Evolutionary conservation across 2,113 vertebrate species (phyloP), one percentile per base, ranked within the genome.

Genomic region (Alosa alosa): DNA sequence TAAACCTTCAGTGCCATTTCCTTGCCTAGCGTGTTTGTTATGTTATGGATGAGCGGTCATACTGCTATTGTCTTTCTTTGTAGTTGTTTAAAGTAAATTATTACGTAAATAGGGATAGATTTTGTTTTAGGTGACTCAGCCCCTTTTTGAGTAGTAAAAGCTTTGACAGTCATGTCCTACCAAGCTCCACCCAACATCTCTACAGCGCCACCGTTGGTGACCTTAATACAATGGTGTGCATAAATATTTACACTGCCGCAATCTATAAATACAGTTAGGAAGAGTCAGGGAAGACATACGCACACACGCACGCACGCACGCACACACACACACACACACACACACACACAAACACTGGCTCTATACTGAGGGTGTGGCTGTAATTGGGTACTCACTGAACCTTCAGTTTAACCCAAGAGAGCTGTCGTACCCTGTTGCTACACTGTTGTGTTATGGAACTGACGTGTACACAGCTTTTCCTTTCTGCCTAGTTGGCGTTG

Each of bases 361-460:
- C 36, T 11, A 17, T 60, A 41, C 49, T 85, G 49, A 55, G 81
- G 41, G 46, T 86, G 85, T 75, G 18, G 44, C 57, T 86, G 44
- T 6, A 82, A 57, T 46, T 31, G 39, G 44, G 82, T 85, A 50
- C 44, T 44, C 39, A 11, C 75, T 13, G 44, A n/a, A 50, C 18
- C 18, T 20, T 17, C 52, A 55, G 52, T 55, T 50, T 2, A 55
- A 18, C 52, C 52, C 52, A 55, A 4, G 52, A 15, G 52, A 20
- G 52, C 52, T 55, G 52, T 20, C 18, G 52, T 20, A 17, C 52
- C 52, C 52, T 55, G 52, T 18, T 18, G 52, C 18, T 55, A 6
- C 52, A 20, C 52, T 55, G 15, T 5, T 55, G 47, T 13, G 47
- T 49, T 49, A 49, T 49, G 47, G 52, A 55, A 15, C 15, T 55